Evolutionary conservation across 2,888 invertebrate species (phyloP), one percentile per base, ranked within the genome.

Genomic region (Eilema sororculum): DNA sequence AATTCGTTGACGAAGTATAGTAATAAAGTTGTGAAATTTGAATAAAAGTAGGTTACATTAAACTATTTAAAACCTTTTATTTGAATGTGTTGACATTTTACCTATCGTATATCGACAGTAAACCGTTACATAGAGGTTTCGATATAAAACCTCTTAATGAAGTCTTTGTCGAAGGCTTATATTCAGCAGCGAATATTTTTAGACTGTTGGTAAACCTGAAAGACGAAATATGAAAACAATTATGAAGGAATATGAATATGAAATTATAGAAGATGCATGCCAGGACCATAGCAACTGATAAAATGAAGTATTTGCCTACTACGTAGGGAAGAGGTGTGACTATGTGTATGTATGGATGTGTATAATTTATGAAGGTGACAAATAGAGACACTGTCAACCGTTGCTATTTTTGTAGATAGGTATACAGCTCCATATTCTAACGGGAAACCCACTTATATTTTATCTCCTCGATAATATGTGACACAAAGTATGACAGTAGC

Each of bases 21-120:
- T 41, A 58, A 65, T 41, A 37, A 65, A 58, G 22, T 22, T 30
- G 24, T 65, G 57, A 33, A 65, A 65, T 58, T 22, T 22, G 6
- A 58, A 25, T 58, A 58, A 58, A 25, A 25, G 25, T 58, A 9
- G 58, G 16, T 58, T 58, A 58, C 0, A 8, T 58, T 52, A 52
- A 9, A 52, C 52, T 52, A 52, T 52, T 52, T n/a, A 9, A n/a
- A 9, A 52, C 52, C 52, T 52, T 52, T n/a, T n/a, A 52, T 52
- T 52, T 52, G n/a, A n/a, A 52, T 20, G 52, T 52, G n/a, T 52
- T n/a, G 52, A 52, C 20, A 52, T 52, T 52, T 52, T 52, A 52
- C 8, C 8, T 20, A n/a, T 9, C 8, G n/a, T 8, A 52, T 52
- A 9, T 52, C 2, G 52, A 52, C n/a, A n/a, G n/a, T n/a, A 5